These are phyloP conservation scores for Teleogryllus oceanicus DNA, from an alignment of 2,888 invertebrate species.

Conservation along the genomic window DNA sequence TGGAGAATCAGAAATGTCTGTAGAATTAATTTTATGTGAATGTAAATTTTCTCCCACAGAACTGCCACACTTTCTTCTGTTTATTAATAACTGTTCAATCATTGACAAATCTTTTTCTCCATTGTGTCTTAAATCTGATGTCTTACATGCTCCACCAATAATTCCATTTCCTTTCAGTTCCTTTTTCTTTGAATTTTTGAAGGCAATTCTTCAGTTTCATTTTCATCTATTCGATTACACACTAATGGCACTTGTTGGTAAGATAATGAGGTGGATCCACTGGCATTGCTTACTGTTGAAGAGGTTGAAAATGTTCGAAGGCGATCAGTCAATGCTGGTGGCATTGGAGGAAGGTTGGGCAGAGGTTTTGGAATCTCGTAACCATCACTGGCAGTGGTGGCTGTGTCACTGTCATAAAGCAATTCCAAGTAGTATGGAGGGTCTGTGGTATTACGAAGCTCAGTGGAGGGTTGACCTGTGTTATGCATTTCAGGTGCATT, in stretches of 20 bases:
- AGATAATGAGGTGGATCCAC: slow-evolving; percentile 30
- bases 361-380: slow-evolving; percentile 61
- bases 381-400: slow-evolving; percentile 54
- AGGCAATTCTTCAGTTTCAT: background rate
- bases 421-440: slow-evolving; percentile 65
- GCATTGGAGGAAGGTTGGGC: slow-evolving; percentile 23
- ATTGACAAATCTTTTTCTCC: slow-evolving; percentile 37
- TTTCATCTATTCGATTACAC: background rate
- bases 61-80: slow-evolving; percentile 25
- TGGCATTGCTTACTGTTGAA: slow-evolving; percentile 37
- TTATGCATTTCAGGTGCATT: slow-evolving; percentile 28
- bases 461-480: background rate
- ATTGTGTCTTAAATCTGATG: background rate
- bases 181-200: background rate
- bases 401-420: slow-evolving; percentile 56
- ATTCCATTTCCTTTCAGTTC: background rate
- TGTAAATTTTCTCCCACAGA: background rate
- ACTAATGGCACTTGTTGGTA: slow-evolving; percentile 30
- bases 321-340: slow-evolving; percentile 24
- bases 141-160: background rate
- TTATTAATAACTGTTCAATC: slow-evolving; percentile 38
- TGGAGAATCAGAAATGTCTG: background rate
- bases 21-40: background rate
- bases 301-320: slow-evolving; percentile 41
- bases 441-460: slow-evolving; percentile 28